Evolutionary conservation across 2,888 invertebrate species (phyloP).

Genomic region (Drosophila lacicola): DNA sequence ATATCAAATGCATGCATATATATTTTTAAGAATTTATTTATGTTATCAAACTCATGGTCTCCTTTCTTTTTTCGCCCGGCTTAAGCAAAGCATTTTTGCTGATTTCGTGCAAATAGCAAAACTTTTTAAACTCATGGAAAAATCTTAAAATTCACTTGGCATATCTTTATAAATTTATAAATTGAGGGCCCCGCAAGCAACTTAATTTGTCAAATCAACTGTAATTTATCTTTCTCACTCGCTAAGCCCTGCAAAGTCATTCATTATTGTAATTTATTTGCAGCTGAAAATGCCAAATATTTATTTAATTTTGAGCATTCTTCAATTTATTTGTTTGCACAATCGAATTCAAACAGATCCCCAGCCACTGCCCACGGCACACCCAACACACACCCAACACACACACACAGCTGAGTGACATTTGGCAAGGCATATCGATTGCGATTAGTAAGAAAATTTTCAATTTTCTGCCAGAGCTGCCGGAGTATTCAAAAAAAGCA

Average conservation of each 20-base stretch:
- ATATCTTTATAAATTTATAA: slow-evolving; percentile 3
- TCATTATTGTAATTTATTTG: slow-evolving; percentile 81
- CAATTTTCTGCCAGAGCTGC: slow-evolving; percentile 72
- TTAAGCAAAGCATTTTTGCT: too few species aligned
- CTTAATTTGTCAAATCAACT: slow-evolving; percentile 79
- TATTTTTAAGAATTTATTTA: too few species aligned
- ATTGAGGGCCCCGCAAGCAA: slow-evolving; percentile 30
- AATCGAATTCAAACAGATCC: slow-evolving; percentile 62
- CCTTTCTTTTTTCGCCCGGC: too few species aligned
- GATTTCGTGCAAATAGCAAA: too few species aligned
- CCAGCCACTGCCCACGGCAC: background rate
- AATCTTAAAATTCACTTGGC: background rate
- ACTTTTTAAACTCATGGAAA: background rate
- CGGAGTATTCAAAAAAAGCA: slow-evolving; percentile 34
- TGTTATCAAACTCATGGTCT: too few species aligned
- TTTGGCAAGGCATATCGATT: slow-evolving; percentile 80
- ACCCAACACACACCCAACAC: background rate
- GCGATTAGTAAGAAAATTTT: slow-evolving; percentile 78
- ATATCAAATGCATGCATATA: too few species aligned
- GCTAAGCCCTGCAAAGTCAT: slow-evolving; percentile 53
- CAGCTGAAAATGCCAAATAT: slow-evolving; percentile 77
- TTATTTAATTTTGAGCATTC: slow-evolving; percentile 80
- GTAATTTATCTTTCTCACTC: slow-evolving; percentile 73
- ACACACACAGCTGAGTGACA: slow-evolving; percentile 62
- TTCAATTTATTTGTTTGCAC: slow-evolving; percentile 80